These are phyloP conservation scores for Periophthalmus magnuspinnatus DNA, from an alignment of 2,797 vertebrate genomes.

Conservation along the genomic window DNA sequence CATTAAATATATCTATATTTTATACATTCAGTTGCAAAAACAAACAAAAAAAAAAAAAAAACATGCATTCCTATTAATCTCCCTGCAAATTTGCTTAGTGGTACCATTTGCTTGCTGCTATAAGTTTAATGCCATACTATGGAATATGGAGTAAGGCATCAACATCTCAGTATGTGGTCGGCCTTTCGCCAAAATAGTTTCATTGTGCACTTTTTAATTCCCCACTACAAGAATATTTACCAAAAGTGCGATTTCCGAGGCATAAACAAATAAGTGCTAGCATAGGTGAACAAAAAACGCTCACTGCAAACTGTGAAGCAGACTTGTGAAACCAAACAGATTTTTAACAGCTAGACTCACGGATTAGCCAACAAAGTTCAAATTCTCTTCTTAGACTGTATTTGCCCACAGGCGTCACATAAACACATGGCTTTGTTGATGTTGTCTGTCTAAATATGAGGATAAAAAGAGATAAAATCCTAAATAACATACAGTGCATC, in stretches of 20 bases:
- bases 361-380: background rate
- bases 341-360: background rate
- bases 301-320: conserved; percentile 1
- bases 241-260: background rate
- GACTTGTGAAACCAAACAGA: conserved; percentile 15
- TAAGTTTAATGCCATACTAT: too few species aligned
- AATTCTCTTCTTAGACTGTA: conserved; percentile 2
- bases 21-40: too few species aligned
- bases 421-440: conserved; percentile 14
- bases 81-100: too few species aligned
- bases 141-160: too few species aligned
- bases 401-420: conserved; percentile 10
- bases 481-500: background rate
- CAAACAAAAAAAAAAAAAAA: too few species aligned
- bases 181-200: too few species aligned
- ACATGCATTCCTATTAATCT: too few species aligned
- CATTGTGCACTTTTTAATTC: too few species aligned
- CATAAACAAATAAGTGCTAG: background rate
- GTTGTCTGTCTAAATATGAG: conserved; percentile 4
- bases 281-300: background rate
- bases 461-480: background rate
- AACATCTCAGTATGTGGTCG: too few species aligned
- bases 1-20: too few species aligned
- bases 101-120: too few species aligned
- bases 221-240: background rate